phyloP scores from a whole-genome alignment of 2,888 invertebrate genomes.

The Polyploca ridens region DNA sequence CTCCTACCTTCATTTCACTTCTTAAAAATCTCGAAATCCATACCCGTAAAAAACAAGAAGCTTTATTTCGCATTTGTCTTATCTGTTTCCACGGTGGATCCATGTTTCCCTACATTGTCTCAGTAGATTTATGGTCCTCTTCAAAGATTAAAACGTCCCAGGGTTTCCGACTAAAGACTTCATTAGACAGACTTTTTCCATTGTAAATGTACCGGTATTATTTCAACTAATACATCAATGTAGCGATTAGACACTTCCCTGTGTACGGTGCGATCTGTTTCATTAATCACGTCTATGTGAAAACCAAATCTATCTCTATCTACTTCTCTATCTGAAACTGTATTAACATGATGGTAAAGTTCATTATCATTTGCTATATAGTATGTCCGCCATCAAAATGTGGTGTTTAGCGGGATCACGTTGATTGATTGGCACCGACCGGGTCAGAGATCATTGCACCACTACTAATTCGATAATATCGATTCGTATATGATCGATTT shows the following conservation, averaged over 20 bases:
- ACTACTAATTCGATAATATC: slow-evolving; percentile 66
- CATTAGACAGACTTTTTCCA: slow-evolving; percentile 35
- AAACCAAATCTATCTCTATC: slow-evolving; percentile 46
- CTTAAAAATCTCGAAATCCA: slow-evolving; percentile 17
- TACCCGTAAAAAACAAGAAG: slow-evolving; percentile 27
- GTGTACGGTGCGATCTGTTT: slow-evolving; percentile 62
- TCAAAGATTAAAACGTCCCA: slow-evolving; percentile 39
- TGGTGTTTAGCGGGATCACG: slow-evolving; percentile 68
- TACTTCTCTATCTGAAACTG: slow-evolving; percentile 34
- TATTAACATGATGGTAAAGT: slow-evolving; percentile 36
- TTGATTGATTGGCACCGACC: slow-evolving; percentile 75
- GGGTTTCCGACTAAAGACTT: slow-evolving; percentile 27
- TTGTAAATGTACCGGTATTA: slow-evolving; percentile 35
- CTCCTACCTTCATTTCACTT: slow-evolving; percentile 10
- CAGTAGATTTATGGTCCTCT: slow-evolving; percentile 47
- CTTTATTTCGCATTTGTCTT: slow-evolving; percentile 57
- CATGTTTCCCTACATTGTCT: slow-evolving; percentile 44
- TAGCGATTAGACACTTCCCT: slow-evolving; percentile 68
- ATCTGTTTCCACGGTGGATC: slow-evolving; percentile 34
- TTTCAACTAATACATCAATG: slow-evolving; percentile 68
- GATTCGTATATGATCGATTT: slow-evolving; percentile 60
- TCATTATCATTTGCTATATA: slow-evolving; percentile 33
- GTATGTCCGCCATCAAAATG: slow-evolving; percentile 45
- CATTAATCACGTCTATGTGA: slow-evolving; percentile 73
- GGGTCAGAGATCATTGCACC: slow-evolving; percentile 70